phyloP scores from a whole-genome alignment of 2,113 vertebrate species.

The Morone saxatilis region DNA sequence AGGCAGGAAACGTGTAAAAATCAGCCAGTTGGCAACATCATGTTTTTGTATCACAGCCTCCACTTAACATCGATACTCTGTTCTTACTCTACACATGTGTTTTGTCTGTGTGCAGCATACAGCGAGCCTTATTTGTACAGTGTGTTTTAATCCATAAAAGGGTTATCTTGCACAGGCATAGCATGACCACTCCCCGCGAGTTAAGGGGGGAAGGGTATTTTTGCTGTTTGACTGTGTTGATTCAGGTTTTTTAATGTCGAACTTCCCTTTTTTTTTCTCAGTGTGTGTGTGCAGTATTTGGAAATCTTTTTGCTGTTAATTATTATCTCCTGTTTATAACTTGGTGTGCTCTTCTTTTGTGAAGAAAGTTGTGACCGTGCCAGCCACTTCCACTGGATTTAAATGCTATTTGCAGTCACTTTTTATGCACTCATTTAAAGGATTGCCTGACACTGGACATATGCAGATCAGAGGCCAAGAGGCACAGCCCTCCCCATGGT shows the following conservation, averaged over 20 bases:
- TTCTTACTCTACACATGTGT: neutral
- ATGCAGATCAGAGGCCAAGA: conserved; percentile 38
- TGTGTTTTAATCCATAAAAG: conserved; percentile 40
- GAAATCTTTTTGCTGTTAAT: conserved; percentile 1
- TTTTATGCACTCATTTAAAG: neutral
- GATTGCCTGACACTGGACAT: conserved; percentile 42
- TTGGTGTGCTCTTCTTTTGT: neutral
- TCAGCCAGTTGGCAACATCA: neutral
- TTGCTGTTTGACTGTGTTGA: conserved; percentile 23
- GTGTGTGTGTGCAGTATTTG: neutral
- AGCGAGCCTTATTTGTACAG: conserved; percentile 20
- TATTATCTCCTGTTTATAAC: neutral
- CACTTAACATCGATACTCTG: too few relatives aligned
- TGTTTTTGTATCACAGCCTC: neutral
- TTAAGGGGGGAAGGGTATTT: neutral
- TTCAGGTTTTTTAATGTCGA: conserved; percentile 17
- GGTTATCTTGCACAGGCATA: conserved; percentile 59
- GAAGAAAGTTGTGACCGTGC: neutral
- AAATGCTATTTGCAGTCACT: neutral
- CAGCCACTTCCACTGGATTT: neutral
- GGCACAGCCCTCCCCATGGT: conserved; percentile 30
- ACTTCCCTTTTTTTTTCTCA: conserved; percentile 7
- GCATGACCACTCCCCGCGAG: conserved; percentile 43
- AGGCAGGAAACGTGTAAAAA: neutral
- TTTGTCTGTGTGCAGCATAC: conserved; percentile 12